These are phyloP conservation scores for Caenorhabditis doughertyi DNA, from an alignment of 2,888 invertebrate genomes.

Conservation along the genomic window DNA sequence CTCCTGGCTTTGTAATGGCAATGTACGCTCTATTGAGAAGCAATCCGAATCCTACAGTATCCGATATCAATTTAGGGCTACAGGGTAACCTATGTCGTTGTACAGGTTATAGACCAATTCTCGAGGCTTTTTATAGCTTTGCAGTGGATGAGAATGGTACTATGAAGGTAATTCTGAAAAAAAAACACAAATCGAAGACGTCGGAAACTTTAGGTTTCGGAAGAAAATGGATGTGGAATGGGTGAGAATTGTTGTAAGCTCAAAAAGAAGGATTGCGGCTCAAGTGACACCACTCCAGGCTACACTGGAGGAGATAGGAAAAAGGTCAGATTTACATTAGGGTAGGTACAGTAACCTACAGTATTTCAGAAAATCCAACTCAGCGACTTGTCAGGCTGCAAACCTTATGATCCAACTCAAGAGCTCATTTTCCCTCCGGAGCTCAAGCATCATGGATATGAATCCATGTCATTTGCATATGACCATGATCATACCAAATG, in stretches of 20 bases:
- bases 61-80: constrained; percentile 77
- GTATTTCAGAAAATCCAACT: constrained; percentile 67
- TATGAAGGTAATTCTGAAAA: constrained; percentile 58
- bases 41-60: constrained; percentile 86
- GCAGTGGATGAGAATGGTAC: constrained; percentile 69
- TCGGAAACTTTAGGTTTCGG: constrained; percentile 5
- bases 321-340: constrained; percentile 6
- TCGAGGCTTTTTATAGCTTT: constrained; percentile 89
- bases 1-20: constrained; percentile 97
- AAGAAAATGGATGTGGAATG: constrained; percentile 72
- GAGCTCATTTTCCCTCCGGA: constrained; percentile 95
- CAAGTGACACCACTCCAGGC: constrained; percentile 42
- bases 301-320: constrained; percentile 55
- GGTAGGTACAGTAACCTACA: background rate
- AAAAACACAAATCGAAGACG: no score
- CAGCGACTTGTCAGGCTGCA: constrained; percentile 68
- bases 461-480: constrained; percentile 51
- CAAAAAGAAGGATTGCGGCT: constrained; percentile 36
- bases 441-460: constrained; percentile 83
- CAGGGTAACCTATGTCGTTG: constrained; percentile 90
- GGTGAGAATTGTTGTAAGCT: constrained; percentile 71
- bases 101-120: constrained; percentile 94
- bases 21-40: constrained; percentile 92
- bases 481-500: constrained; percentile 68
- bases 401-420: constrained; percentile 88